Conservation (phyloP, 2,888 invertebrate genomes). For the Augochlorella aurata region DNA sequence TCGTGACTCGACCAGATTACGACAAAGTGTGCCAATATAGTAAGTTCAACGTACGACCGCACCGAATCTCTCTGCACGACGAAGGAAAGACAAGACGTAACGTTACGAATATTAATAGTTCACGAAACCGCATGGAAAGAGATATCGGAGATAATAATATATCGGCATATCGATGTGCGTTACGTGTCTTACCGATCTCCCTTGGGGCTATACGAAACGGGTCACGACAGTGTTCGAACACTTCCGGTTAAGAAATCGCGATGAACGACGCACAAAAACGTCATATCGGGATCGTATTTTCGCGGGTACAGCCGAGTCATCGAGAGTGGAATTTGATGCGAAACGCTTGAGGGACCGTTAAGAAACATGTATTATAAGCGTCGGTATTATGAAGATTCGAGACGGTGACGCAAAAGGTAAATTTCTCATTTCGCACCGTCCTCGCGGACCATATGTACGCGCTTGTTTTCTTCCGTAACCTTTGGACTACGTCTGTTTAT, state of each 20-base stretch:
- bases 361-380: not conserved
- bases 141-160: not conserved
- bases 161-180: conserved; percentile 29
- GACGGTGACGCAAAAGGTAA: not conserved
- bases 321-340: not conserved
- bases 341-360: not conserved
- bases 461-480: not conserved
- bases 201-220: not conserved
- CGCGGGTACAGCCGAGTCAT: not conserved
- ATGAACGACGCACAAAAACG: not conserved
- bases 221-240: conserved; percentile 4
- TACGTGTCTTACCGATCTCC: conserved; percentile 35
- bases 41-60: conserved; percentile 41
- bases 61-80: conserved; percentile 21
- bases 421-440: not conserved
- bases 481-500: not conserved
- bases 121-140: not conserved
- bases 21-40: conserved; percentile 59
- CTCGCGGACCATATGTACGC: not conserved
- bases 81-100: conserved; percentile 13
- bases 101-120: conserved; percentile 11
- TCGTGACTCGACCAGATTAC: conserved; percentile 59
- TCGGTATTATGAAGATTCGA: not conserved
- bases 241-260: conserved; percentile 9
- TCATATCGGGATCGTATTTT: not conserved